phyloP scores from a whole-genome alignment of 2,113 vertebrate species.

The Tringa solitaria region DNA sequence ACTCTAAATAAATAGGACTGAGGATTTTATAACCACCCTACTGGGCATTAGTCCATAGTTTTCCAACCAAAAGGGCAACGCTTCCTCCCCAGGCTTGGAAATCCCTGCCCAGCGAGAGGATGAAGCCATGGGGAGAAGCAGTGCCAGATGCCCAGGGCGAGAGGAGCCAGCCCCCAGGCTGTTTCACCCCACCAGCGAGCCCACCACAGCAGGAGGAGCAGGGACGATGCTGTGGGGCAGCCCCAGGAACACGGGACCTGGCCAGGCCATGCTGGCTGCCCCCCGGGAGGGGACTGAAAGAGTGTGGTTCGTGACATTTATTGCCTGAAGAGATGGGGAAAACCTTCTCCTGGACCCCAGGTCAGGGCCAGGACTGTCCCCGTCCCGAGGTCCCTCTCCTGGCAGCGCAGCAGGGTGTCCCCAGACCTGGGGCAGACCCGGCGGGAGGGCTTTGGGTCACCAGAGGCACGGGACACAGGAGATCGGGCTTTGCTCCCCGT shows the following conservation, averaged over 20 bases:
- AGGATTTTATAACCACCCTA: neutral
- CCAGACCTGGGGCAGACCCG: neutral
- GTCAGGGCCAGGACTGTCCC: neutral
- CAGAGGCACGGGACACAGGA: fast-evolving
- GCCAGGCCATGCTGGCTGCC: neutral
- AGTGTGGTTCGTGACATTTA: neutral
- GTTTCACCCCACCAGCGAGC: neutral
- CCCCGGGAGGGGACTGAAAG: neutral
- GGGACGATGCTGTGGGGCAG: neutral
- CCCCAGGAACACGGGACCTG: neutral
- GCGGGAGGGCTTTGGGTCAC: neutral
- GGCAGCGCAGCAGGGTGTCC: neutral
- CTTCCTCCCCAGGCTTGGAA: neutral
- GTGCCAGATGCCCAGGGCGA: fast-evolving
- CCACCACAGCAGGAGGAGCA: neutral
- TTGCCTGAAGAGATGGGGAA: too few relatives aligned
- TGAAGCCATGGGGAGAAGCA: fast-evolving
- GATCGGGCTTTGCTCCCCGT: neutral
- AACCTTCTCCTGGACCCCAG: neutral
- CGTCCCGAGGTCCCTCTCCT: neutral
- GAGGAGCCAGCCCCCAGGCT: neutral
- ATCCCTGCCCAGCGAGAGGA: neutral
- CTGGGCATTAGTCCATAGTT: neutral
- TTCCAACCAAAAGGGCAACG: fast-evolving
- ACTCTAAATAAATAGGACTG: neutral